Conservation (phyloP, 2,797 vertebrate genomes). For the Neosalanx taihuensis region DNA sequence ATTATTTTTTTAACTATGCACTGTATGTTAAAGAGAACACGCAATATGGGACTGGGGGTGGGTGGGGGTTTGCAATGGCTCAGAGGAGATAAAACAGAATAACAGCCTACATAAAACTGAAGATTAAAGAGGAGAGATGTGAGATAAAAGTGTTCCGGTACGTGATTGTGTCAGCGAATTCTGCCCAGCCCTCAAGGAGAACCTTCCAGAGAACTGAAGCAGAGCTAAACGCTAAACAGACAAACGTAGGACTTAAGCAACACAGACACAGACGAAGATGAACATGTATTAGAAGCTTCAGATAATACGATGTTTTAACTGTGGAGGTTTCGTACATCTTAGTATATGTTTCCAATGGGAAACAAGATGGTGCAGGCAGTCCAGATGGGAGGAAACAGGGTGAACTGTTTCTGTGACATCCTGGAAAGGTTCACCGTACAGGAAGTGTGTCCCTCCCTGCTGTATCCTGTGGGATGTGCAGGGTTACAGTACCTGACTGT, state of each 20-base stretch:
- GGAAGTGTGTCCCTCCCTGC: constrained; percentile 2
- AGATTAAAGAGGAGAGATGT: constrained; percentile 11
- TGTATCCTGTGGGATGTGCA: not conserved
- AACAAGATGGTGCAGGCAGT: not conserved
- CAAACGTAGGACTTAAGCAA: constrained; percentile 10
- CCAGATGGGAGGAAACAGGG: not conserved
- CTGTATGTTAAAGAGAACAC: too few relatives aligned
- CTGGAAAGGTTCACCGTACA: not conserved
- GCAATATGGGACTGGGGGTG: too few relatives aligned
- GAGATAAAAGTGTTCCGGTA: constrained; percentile 20
- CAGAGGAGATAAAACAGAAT: constrained; percentile 12
- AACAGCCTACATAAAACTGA: constrained; percentile 20
- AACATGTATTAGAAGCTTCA: constrained; percentile 3
- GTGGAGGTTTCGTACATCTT: not conserved
- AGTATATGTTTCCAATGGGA: not conserved
- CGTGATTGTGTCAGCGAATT: constrained; percentile 18
- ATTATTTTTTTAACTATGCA: too few relatives aligned
- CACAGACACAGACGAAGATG: not conserved
- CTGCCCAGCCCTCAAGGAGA: constrained; percentile 14
- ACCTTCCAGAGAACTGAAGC: not conserved
- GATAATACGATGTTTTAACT: not conserved
- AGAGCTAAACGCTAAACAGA: constrained; percentile 8
- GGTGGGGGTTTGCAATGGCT: not conserved
- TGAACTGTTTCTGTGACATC: not conserved
- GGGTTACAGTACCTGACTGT: too few relatives aligned